phyloP scores from a whole-genome alignment of 2,797 vertebrate genomes.

The Sciurus vulgaris region DNA sequence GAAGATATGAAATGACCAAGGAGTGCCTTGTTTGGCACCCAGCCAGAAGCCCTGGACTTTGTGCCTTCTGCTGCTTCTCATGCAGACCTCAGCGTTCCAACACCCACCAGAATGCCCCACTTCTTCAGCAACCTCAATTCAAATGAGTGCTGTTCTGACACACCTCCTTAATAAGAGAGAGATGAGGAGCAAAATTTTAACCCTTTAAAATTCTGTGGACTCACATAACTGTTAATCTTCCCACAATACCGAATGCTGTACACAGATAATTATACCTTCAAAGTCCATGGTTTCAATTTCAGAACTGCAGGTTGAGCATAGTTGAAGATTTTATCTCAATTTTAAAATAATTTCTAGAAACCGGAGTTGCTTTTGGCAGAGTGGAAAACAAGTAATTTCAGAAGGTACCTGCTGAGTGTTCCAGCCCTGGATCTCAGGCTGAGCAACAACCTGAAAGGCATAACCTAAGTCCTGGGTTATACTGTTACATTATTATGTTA shows the following conservation, averaged over 20 bases:
- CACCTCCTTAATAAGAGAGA: not conserved
- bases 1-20: slow-evolving; percentile 26
- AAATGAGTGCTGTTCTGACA: not conserved
- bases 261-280: not conserved
- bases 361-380: not conserved
- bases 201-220: not conserved
- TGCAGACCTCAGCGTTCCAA: not conserved
- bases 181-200: not conserved
- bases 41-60: not conserved
- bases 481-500: not conserved
- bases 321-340: not conserved
- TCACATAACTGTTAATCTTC: not conserved
- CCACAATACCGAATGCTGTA: not conserved
- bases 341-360: not conserved
- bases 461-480: not conserved
- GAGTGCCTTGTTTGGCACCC: not conserved
- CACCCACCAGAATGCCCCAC: not conserved
- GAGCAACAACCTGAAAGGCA: not conserved
- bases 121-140: not conserved
- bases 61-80: not conserved
- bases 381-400: not conserved
- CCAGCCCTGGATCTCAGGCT: not conserved
- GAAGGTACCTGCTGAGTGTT: not conserved
- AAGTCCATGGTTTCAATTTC: not conserved
- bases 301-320: not conserved